Conservation (phyloP, 2,888 invertebrate genomes). For the Ommatoiulus sabulosus region DNA sequence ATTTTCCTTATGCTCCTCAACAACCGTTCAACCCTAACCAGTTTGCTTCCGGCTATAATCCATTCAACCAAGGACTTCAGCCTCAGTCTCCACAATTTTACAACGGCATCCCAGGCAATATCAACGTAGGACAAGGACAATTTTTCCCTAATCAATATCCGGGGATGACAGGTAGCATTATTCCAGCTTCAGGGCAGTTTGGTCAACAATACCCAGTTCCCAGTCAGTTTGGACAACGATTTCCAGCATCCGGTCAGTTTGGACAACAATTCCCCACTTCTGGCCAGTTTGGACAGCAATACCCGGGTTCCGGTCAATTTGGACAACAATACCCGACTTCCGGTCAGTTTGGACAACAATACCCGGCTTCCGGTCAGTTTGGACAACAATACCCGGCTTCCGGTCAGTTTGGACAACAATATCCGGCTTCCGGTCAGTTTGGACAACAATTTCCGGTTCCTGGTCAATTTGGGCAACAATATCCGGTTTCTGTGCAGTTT, state of each 20-base stretch:
- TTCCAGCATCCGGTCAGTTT: conserved; percentile 33
- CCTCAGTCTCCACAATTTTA: conserved; percentile 37
- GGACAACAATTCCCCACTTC: background rate
- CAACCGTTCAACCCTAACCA: conserved; percentile 25
- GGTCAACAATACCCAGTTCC: background rate
- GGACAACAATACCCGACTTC: background rate
- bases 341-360: background rate
- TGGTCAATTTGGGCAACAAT: conserved; percentile 19
- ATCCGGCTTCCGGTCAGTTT: conserved; percentile 37
- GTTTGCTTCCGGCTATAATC: conserved; percentile 22
- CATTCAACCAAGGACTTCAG: conserved; percentile 1
- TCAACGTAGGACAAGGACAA: background rate
- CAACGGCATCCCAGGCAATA: background rate
- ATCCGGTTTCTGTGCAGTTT: background rate
- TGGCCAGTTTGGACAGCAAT: background rate
- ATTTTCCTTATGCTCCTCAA: background rate
- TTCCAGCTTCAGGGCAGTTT: conserved; percentile 8
- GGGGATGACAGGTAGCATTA: background rate
- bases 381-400: background rate
- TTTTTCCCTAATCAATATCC: background rate
- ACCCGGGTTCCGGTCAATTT: background rate
- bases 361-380: conserved; percentile 27
- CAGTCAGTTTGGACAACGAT: background rate
- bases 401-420: conserved; percentile 31
- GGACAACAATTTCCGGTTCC: background rate